A percentile compares a stretch with the other conserved stretches of the same genome.
Evolutionary conservation across 2,797 vertebrate species (phyloP).

Genomic region (Phylloscopus collybita): DNA sequence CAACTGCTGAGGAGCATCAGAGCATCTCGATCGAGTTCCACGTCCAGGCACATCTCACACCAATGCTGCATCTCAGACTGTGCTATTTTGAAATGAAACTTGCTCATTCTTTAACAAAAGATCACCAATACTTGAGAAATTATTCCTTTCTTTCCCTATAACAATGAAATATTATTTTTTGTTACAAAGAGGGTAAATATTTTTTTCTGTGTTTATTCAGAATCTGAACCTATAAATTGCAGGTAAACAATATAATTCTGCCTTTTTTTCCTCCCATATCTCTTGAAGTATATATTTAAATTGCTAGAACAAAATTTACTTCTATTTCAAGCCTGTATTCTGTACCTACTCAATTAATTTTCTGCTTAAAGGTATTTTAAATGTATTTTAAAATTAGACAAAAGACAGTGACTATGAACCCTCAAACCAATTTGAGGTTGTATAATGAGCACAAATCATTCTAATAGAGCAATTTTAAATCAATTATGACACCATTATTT

Average conservation of each 20-base stretch:
- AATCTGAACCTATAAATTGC: neutral
- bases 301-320: neutral
- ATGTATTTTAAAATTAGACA: constrained; percentile 61
- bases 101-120: neutral
- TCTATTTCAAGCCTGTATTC: neutral
- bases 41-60: neutral
- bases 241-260: neutral
- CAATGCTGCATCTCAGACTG: neutral
- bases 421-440: constrained; percentile 61
- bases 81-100: neutral
- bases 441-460: constrained; percentile 67
- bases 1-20: neutral
- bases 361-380: constrained; percentile 44
- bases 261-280: neutral
- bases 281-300: neutral
- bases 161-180: neutral
- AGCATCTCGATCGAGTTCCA: neutral
- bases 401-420: constrained; percentile 26
- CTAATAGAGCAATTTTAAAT: constrained; percentile 64
- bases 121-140: neutral
- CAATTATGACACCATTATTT: constrained; percentile 64
- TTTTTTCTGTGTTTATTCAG: neutral
- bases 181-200: neutral
- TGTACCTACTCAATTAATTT: constrained; percentile 28
- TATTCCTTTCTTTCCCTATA: neutral